A percentile compares a stretch with the other conserved stretches of the same genome.
Conservation (phyloP, 2,797 vertebrate species). For the Gymnoscopelus braueri region DNA sequence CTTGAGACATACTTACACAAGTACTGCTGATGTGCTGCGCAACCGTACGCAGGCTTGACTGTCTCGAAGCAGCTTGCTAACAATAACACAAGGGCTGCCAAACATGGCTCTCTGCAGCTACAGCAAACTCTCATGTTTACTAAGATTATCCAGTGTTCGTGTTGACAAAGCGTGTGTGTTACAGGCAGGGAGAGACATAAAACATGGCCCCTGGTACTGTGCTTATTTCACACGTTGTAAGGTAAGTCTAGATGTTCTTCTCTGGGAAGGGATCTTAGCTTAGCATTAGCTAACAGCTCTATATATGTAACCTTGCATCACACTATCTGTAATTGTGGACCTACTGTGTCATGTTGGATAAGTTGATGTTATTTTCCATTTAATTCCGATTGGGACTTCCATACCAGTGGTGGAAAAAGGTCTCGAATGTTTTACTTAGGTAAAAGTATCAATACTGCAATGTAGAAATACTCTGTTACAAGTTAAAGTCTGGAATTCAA, state of each 20-base stretch:
- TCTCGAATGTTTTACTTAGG: no score
- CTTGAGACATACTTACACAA: background rate
- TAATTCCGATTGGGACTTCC: background rate
- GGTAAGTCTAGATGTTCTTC: slow-evolving; percentile 59
- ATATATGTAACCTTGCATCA: background rate
- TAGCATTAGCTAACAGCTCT: slow-evolving; percentile 1
- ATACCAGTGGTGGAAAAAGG: no score
- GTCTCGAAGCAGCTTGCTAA: background rate
- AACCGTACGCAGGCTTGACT: slow-evolving; percentile 27
- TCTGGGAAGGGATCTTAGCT: background rate
- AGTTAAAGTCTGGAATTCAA: no score
- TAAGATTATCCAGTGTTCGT: slow-evolving; percentile 23
- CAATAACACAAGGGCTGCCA: background rate
- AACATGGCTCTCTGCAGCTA: slow-evolving; percentile 64
- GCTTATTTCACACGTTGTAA: slow-evolving; percentile 62
- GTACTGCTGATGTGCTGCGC: background rate
- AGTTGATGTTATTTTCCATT: background rate
- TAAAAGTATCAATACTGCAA: no score
- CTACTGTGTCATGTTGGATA: no score
- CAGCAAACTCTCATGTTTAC: slow-evolving; percentile 57
- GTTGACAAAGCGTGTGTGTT: slow-evolving; percentile 10
- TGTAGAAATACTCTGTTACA: no score
- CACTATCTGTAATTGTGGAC: no score
- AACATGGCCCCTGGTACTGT: slow-evolving; percentile 20
- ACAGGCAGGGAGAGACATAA: slow-evolving; percentile 24